Conservation (phyloP, 2,888 invertebrate genomes). For the Macroteleia sp. region DNA sequence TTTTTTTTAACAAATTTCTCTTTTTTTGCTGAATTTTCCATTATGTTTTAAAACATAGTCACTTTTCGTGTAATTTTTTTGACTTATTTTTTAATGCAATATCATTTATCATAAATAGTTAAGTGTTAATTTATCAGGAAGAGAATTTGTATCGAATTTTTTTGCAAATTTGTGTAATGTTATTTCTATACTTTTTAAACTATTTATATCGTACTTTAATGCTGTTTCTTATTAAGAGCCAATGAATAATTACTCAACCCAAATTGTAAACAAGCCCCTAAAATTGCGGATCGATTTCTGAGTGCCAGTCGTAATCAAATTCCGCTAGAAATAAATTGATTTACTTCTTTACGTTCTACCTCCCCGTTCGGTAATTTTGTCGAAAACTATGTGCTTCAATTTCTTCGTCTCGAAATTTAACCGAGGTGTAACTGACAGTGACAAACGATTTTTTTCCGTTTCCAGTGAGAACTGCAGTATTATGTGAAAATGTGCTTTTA, state of each 20-base stretch:
- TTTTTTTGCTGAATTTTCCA: too few species aligned
- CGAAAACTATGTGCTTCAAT: constrained; percentile 3
- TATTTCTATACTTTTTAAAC: too few species aligned
- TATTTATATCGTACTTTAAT: too few species aligned
- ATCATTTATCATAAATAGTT: too few species aligned
- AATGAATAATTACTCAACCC: constrained; percentile 4
- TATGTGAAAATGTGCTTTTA: not conserved
- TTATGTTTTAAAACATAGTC: too few species aligned
- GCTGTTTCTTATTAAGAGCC: constrained; percentile 2
- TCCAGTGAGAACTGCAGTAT: not conserved
- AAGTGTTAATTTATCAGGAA: too few species aligned
- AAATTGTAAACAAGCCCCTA: constrained; percentile 9
- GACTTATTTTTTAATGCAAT: too few species aligned
- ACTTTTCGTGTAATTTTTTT: too few species aligned
- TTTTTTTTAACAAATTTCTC: too few species aligned
- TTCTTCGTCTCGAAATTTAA: too few species aligned
- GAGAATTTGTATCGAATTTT: too few species aligned
- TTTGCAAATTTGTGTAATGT: too few species aligned
- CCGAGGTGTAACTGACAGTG: constrained; percentile 7
- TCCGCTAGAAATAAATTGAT: not conserved
- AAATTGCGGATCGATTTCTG: not conserved
- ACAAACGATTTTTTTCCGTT: not conserved
- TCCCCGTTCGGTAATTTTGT: not conserved
- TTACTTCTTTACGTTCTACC: constrained; percentile 6
- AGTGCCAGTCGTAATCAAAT: constrained; percentile 2